Evolutionary conservation across 2,797 vertebrate genomes (phyloP), one percentile per base, ranked within the genome.

Genomic region (Anguilla megastoma): DNA sequence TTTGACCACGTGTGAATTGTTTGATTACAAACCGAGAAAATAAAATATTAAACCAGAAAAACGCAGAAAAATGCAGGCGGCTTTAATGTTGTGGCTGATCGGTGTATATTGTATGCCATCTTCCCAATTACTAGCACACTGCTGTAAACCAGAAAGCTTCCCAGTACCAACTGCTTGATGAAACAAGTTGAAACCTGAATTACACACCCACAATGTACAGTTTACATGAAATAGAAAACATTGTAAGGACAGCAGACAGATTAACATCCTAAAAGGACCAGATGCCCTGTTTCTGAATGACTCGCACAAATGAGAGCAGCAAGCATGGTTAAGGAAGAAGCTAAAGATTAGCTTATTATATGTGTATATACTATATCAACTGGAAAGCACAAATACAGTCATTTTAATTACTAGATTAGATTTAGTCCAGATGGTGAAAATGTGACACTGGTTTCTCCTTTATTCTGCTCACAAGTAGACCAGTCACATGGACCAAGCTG

Each of bases 401-500:
- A 56, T 48, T 56, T 45, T 48, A 87, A 71, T 10, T 1, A 33
- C 69, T 21, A 86, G 80, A 90, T 90, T 85, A 87, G 88, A 91
- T 89, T 88, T 66, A n/a, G 84, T 74, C 56, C 58, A 82, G 89
- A 88, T 90, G 9, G 18, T 84, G 74, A 52, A 27, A 86, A 86
- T 36, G 88, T 92, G 89, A 90, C 66, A 12, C 24, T 74, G 33
- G 52, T 83, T 88, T 56, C 87, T 52, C 58, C 45, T 85, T 87
- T 85, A 24, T 60, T 66, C 33, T n/a, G 16, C 21, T 63, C 45
- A 56, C 33, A 16, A 79, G 21, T 16, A 4, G 36, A 45, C 27
- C 1, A 30, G 79, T 91, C 90, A 92, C 88, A 89, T 90, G 90
- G 58, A 60, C 45, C 84, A n/a, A 60, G 16, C 87, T 5, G 86